A percentile compares a stretch with the other conserved stretches of the same genome.
Conservation (phyloP, 2,113 vertebrate species). For the Herpetotheres cachinnans region DNA sequence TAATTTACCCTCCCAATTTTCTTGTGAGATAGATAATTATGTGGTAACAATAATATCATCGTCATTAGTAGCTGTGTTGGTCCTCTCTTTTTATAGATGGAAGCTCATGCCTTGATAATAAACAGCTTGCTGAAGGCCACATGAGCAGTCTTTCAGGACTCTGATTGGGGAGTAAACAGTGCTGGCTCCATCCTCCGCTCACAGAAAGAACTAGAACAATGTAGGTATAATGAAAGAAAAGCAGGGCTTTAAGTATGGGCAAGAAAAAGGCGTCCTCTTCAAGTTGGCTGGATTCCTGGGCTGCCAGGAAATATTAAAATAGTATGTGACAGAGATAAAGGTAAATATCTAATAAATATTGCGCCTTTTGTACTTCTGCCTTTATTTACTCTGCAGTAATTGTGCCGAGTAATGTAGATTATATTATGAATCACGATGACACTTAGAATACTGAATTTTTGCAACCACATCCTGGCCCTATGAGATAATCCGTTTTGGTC, state of each 20-base stretch:
- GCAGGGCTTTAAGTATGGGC: background rate
- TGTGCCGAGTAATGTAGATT: slow-evolving; percentile 13
- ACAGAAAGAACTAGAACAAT: background rate
- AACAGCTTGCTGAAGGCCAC: slow-evolving; percentile 25
- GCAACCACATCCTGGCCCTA: slow-evolving; percentile 44
- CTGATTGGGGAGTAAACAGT: background rate
- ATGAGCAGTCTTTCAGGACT: background rate
- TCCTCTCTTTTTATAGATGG: background rate
- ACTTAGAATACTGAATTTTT: slow-evolving; percentile 35
- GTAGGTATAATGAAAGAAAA: slow-evolving; percentile 25
- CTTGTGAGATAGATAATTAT: slow-evolving; percentile 13
- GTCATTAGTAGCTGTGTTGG: background rate
- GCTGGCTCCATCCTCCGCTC: background rate
- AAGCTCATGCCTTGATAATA: background rate
- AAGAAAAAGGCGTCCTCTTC: background rate
- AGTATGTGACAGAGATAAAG: background rate
- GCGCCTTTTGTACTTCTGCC: slow-evolving; percentile 19
- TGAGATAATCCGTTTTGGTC: slow-evolving; percentile 48
- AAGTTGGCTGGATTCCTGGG: background rate
- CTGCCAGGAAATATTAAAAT: background rate
- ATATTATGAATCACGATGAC: slow-evolving; percentile 37
- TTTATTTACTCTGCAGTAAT: slow-evolving; percentile 61
- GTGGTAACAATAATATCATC: slow-evolving; percentile 27
- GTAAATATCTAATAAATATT: slow-evolving; percentile 21
- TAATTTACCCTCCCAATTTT: slow-evolving; percentile 22